Conservation (phyloP, 2,113 vertebrate species). For the Festucalex cinctus region DNA sequence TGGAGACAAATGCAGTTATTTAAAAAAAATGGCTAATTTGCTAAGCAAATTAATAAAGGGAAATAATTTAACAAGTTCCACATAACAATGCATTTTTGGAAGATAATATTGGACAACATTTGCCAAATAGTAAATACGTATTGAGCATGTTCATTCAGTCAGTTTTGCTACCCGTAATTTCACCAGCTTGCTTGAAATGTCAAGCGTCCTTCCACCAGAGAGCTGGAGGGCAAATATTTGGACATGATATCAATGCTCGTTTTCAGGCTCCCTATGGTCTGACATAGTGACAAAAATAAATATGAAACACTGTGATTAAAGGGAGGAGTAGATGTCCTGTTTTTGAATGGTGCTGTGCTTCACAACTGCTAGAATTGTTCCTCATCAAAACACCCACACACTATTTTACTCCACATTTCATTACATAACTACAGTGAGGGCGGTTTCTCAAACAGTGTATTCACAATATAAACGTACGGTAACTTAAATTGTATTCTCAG, state of each 20-base stretch:
- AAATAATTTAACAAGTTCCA: constrained; percentile 9
- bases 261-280: constrained; percentile 16
- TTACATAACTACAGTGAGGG: constrained; percentile 33
- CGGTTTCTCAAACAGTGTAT: constrained; percentile 19
- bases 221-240: constrained; percentile 31
- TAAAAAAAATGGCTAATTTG: not conserved
- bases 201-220: constrained; percentile 25
- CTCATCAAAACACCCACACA: constrained; percentile 9
- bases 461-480: constrained; percentile 13
- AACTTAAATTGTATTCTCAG: not conserved
- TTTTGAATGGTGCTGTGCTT: constrained; percentile 4
- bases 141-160: constrained; percentile 41
- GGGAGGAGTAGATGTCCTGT: constrained; percentile 11
- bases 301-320: constrained; percentile 29
- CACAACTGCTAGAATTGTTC: not conserved
- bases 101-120: constrained; percentile 38
- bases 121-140: constrained; percentile 35
- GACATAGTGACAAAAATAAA: constrained; percentile 26
- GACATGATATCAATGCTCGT: constrained; percentile 33
- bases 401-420: constrained; percentile 9
- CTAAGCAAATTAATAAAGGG: not conserved
- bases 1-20: not conserved
- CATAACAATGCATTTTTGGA: constrained; percentile 14
- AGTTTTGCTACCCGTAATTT: constrained; percentile 45
- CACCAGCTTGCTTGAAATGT: constrained; percentile 24